phyloP scores from a whole-genome alignment of 1,140 invertebrate species.

The Drosophila lowei region DNA sequence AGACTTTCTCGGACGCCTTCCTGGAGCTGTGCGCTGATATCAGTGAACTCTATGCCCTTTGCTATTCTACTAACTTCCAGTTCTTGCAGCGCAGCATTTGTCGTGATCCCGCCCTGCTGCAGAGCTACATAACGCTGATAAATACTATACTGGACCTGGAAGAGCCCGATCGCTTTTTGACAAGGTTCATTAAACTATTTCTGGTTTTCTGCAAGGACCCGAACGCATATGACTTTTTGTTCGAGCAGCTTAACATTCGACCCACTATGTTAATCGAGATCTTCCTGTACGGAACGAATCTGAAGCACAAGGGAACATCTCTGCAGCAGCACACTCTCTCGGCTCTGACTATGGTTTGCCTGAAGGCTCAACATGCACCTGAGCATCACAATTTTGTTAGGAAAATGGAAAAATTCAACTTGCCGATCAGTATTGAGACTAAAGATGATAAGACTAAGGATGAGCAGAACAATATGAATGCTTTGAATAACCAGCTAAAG shows the following conservation, averaged over 20 bases:
- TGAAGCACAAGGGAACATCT: background rate
- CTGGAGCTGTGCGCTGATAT: constrained; percentile 53
- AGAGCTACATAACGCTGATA: constrained; percentile 27
- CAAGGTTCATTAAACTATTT: constrained; percentile 54
- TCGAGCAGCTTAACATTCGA: constrained; percentile 25
- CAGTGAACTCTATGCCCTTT: constrained; percentile 58
- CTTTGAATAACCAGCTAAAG: constrained; percentile 6
- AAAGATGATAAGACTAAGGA: background rate
- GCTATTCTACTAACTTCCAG: constrained; percentile 47
- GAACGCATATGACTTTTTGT: constrained; percentile 42
- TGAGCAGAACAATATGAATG: constrained; percentile 4
- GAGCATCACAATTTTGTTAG: constrained; percentile 29
- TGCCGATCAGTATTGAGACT: background rate
- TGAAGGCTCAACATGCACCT: constrained; percentile 23
- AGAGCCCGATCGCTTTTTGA: constrained; percentile 12
- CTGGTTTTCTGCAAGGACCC: constrained; percentile 65
- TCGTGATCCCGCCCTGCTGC: constrained; percentile 54
- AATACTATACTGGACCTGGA: constrained; percentile 16
- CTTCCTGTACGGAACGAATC: constrained; percentile 31
- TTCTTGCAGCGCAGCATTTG: constrained; percentile 68
- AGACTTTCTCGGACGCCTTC: background rate
- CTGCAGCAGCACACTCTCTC: constrained; percentile 50
- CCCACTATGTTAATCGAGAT: constrained; percentile 36
- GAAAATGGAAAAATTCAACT: constrained; percentile 25
- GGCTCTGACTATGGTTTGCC: constrained; percentile 42